Evolutionary conservation across 2,797 vertebrate species (phyloP).

Genomic region (Poecilia picta): DNA sequence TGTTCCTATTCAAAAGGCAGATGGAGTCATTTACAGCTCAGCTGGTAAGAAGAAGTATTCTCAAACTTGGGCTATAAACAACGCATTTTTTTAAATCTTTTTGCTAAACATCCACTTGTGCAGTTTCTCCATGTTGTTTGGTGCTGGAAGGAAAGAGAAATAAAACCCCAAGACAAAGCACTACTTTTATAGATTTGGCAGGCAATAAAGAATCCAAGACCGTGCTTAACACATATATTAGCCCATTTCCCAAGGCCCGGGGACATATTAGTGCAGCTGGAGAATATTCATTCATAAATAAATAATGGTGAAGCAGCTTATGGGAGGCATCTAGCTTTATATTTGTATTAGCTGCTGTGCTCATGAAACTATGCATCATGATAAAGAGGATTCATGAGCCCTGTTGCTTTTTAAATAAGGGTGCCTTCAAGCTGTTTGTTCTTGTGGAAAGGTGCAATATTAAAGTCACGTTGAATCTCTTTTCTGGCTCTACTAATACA

Average conservation of each 20-base stretch:
- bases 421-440: slow-evolving; percentile 43
- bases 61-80: slow-evolving; percentile 27
- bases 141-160: slow-evolving; percentile 36
- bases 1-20: neutral
- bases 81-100: slow-evolving; percentile 7
- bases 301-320: slow-evolving; percentile 75
- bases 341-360: slow-evolving; percentile 62
- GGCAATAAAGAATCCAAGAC: slow-evolving; percentile 71
- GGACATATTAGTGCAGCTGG: slow-evolving; percentile 71
- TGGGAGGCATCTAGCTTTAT: slow-evolving; percentile 73
- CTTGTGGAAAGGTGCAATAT: slow-evolving; percentile 26
- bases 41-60: slow-evolving; percentile 14
- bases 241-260: slow-evolving; percentile 61
- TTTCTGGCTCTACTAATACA: slow-evolving; percentile 16
- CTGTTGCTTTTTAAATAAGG: slow-evolving; percentile 55
- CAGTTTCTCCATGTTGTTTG: slow-evolving; percentile 11
- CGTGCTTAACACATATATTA: slow-evolving; percentile 67
- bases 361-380: slow-evolving; percentile 71
- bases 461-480: slow-evolving; percentile 16
- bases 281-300: slow-evolving; percentile 79
- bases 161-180: slow-evolving; percentile 56
- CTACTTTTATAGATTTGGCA: slow-evolving; percentile 64
- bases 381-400: slow-evolving; percentile 70
- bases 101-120: slow-evolving; percentile 22
- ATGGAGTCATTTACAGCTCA: slow-evolving; percentile 20